phyloP scores from a whole-genome alignment of 2,888 invertebrate species.

The Caenorhabditis japonica region DNA sequence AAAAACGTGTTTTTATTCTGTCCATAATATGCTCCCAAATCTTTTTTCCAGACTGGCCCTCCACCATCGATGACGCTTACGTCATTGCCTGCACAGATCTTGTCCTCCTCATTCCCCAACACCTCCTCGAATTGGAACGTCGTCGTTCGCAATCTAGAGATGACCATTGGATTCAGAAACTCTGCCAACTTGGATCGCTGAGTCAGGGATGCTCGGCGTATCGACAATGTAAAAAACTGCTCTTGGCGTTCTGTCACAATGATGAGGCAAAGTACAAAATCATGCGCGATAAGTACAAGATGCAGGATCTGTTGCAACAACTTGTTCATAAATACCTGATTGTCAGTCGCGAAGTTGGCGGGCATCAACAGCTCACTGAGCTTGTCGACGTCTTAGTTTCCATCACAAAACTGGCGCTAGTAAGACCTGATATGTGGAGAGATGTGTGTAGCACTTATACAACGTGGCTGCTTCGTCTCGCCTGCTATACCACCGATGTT shows the following conservation, averaged over 20 bases:
- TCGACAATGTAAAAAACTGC: slow-evolving; percentile 48
- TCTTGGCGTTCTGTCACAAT: slow-evolving; percentile 39
- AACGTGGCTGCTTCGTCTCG: slow-evolving; percentile 55
- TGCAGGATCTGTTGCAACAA: slow-evolving; percentile 41
- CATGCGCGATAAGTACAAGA: slow-evolving; percentile 48
- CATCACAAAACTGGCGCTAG: slow-evolving; percentile 41
- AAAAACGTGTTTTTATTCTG: background rate
- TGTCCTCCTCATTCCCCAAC: slow-evolving; percentile 36
- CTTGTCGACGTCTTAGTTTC: slow-evolving; percentile 58
- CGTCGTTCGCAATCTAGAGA: slow-evolving; percentile 9
- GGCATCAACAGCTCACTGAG: slow-evolving; percentile 61
- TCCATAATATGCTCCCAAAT: background rate
- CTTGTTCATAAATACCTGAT: slow-evolving; percentile 41
- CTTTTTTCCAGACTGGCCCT: slow-evolving; percentile 18
- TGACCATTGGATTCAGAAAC: slow-evolving; percentile 37
- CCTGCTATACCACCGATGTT: slow-evolving; percentile 50
- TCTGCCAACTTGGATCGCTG: slow-evolving; percentile 14
- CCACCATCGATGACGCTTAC: slow-evolving; percentile 19
- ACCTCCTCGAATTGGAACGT: slow-evolving; percentile 31
- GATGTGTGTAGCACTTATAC: slow-evolving; percentile 49
- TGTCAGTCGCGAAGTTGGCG: slow-evolving; percentile 27
- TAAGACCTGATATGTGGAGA: slow-evolving; percentile 55
- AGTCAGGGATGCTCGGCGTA: slow-evolving; percentile 35
- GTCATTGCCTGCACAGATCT: slow-evolving; percentile 29
- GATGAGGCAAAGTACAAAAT: slow-evolving; percentile 50